Evolutionary conservation across 2,797 vertebrate genomes (phyloP).

Genomic region (Lutra lutra): DNA sequence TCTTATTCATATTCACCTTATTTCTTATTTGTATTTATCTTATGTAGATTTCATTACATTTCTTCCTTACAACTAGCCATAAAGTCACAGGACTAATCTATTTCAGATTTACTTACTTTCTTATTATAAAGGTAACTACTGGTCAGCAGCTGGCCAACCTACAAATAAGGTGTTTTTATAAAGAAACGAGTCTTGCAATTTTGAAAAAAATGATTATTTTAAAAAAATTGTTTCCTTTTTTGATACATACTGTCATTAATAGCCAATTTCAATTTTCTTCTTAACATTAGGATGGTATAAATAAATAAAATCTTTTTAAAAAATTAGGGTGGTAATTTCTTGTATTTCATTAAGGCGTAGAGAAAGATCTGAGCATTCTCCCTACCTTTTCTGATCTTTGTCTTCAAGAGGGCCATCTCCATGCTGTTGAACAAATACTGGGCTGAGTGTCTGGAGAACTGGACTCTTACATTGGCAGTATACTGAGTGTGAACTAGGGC

Average conservation of each 20-base stretch:
- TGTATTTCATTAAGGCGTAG: not conserved
- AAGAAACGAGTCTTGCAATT: slow-evolving; percentile 9
- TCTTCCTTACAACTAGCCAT: not conserved
- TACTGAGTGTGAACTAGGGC: not conserved
- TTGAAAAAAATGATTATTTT: not conserved
- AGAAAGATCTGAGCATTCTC: not conserved
- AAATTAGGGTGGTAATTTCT: not conserved
- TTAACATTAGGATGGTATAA: not conserved
- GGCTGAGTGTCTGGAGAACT: not conserved
- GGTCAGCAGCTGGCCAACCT: not conserved
- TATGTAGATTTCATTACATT: not conserved
- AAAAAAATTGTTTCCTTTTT: not conserved
- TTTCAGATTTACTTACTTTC: slow-evolving; percentile 20
- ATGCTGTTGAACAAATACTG: not conserved
- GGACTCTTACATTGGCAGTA: not conserved
- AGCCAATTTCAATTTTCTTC: slow-evolving; percentile 31
- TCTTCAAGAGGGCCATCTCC: not conserved
- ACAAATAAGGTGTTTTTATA: slow-evolving; percentile 10
- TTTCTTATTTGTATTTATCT: not conserved
- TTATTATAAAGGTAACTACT: not conserved
- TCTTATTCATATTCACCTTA: not conserved
- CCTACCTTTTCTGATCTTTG: slow-evolving; percentile 6
- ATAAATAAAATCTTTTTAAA: too few relatives aligned
- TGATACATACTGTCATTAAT: not conserved
- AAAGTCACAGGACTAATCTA: slow-evolving; percentile 1